Evolutionary conservation across 2,888 invertebrate species (phyloP).

Genomic region (Chrysomela aeneicollis): DNA sequence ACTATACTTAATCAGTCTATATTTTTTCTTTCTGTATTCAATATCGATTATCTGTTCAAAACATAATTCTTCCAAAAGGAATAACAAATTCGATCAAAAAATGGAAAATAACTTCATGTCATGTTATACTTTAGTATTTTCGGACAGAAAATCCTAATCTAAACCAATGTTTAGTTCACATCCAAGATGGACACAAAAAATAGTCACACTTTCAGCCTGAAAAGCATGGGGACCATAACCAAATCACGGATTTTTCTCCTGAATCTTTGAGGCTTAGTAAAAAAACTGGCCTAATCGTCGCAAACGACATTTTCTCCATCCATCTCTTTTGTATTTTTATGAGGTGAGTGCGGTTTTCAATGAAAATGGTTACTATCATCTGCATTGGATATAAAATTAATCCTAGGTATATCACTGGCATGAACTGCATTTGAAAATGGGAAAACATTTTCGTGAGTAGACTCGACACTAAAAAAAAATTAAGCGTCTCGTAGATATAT

Average conservation of each 20-base stretch:
- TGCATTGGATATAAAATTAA: constrained; percentile 41
- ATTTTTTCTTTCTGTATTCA: too few species aligned
- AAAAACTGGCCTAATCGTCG: neutral
- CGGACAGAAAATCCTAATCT: constrained; percentile 12
- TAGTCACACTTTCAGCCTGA: too few species aligned
- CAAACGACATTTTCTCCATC: neutral
- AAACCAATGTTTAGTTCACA: neutral
- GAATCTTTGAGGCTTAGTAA: too few species aligned
- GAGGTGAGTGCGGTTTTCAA: constrained; percentile 53
- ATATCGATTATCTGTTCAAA: too few species aligned
- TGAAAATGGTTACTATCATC: constrained; percentile 39
- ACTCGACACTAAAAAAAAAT: constrained; percentile 35
- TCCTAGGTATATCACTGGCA: constrained; percentile 41
- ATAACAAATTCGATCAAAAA: too few species aligned
- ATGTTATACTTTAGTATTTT: constrained; percentile 10
- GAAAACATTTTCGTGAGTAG: constrained; percentile 32
- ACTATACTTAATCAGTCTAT: too few species aligned
- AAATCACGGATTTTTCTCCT: too few species aligned
- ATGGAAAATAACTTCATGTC: too few species aligned
- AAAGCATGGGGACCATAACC: too few species aligned
- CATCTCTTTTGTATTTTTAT: constrained; percentile 37
- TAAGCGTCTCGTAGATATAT: constrained; percentile 40
- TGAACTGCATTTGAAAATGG: constrained; percentile 36
- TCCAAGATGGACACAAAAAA: neutral
- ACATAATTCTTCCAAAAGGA: too few species aligned